Evolutionary conservation across 2,113 vertebrate genomes (phyloP), one percentile per base, ranked within the genome.

Genomic region (Ranitomeya variabilis): DNA sequence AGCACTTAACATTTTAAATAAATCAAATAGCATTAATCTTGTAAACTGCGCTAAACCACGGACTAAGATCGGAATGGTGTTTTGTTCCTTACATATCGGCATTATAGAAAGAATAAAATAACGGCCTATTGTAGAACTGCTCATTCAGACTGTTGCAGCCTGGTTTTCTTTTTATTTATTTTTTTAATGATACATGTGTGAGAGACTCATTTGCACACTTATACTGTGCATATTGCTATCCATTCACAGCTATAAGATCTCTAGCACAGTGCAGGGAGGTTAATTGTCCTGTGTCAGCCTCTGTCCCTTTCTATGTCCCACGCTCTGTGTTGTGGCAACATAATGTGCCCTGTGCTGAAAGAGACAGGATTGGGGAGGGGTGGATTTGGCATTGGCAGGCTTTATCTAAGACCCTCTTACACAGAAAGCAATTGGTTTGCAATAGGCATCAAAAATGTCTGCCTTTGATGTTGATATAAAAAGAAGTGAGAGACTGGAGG

Each of bases 321-420:
- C 82, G 60, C 87, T 89, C 87, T 83, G 87, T 89, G 87, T 89
- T 89, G 73, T 89, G 82, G 87, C 87, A 89, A 89, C 87, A 89
- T 85, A 89, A 84, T 78, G 69, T 89, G 82, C 73, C 62, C 74
- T 79, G 59, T 89, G 73, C 60, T 89, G 87, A 89, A 84, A 84
- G 82, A 89, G 73, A 79, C 67, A 80, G 62, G 64, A 80, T 69
- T 66, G 62, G 60, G 87, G 87, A 66, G 73, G 73, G 81, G 80
- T 76, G 86, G 78, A 81, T 88, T 23, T 83, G 67, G 67, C 86
- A 82, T 82, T 64, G 52, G 73, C 74, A 59, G 82, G 82, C 62
- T 88, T 85, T 79, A 89, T 85, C 73, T 69, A 89, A 80, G 77
- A 81, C 86, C 73, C 82, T 79, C 82, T 79, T 78, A 85, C 74